These are phyloP conservation scores for Alethe diademata DNA, from an alignment of 2,113 vertebrate genomes.

Conservation along the genomic window DNA sequence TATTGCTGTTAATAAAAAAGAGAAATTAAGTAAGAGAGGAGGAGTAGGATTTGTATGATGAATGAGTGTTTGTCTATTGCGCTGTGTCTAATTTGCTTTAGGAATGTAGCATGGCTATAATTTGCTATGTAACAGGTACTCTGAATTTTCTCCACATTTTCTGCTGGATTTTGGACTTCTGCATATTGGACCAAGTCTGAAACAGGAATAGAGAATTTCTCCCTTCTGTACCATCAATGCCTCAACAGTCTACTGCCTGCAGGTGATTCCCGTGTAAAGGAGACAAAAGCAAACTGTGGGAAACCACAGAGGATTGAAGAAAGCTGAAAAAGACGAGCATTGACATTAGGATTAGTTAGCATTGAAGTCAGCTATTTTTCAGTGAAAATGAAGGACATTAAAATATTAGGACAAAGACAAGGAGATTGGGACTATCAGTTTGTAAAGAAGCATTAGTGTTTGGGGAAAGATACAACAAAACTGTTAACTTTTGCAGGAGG, in stretches of 20 bases:
- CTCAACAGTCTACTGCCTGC: neutral
- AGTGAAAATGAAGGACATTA: neutral
- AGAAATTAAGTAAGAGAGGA: neutral
- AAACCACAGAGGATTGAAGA: neutral
- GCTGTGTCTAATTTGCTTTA: neutral
- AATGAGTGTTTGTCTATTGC: neutral
- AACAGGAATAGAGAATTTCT: neutral
- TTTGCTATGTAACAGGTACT: neutral
- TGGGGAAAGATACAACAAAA: neutral
- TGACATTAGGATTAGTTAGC: neutral
- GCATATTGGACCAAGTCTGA: neutral
- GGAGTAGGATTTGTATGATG: neutral
- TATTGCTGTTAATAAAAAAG: neutral
- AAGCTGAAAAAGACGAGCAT: neutral
- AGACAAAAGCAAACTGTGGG: neutral
- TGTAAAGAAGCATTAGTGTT: neutral
- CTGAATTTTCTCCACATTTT: neutral
- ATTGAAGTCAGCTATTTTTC: neutral
- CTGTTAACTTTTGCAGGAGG: neutral
- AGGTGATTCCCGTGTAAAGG: neutral
- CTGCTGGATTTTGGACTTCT: neutral
- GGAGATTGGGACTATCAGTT: neutral
- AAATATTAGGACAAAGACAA: neutral
- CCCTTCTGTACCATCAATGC: neutral
- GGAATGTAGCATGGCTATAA: neutral